Evolutionary conservation across 2,113 vertebrate genomes (phyloP).

Genomic region (Hippocampus mohnikei): DNA sequence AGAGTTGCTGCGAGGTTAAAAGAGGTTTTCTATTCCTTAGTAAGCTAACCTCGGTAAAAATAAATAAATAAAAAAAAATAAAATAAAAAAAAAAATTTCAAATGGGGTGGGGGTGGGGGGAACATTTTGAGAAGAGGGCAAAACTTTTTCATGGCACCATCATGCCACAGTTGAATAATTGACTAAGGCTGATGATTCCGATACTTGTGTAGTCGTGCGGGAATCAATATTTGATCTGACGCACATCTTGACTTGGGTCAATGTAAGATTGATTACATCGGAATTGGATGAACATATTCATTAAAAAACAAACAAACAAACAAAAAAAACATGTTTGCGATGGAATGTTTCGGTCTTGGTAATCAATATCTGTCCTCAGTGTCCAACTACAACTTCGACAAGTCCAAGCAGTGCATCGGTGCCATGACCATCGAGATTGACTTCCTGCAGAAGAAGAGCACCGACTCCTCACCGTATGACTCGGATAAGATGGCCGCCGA

Average conservation of each 20-base stretch:
- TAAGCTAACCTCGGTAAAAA: too few species aligned
- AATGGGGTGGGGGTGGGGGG: too few species aligned
- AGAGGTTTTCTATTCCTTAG: too few species aligned
- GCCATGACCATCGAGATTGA: conserved; percentile 96
- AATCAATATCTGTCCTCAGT: conserved; percentile 66
- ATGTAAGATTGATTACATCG: not conserved
- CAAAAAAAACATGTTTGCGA: too few species aligned
- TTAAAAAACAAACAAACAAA: too few species aligned
- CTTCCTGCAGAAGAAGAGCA: conserved; percentile 95
- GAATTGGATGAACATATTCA: not conserved
- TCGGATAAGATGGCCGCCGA: conserved; percentile 96
- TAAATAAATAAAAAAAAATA: too few species aligned
- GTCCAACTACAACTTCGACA: conserved; percentile 88
- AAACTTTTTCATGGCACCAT: too few species aligned
- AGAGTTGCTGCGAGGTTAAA: too few species aligned
- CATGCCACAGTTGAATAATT: too few species aligned
- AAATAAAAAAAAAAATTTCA: too few species aligned
- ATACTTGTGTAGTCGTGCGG: not conserved
- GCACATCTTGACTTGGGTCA: not conserved
- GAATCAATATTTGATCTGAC: too few species aligned
- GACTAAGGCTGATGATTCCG: not conserved
- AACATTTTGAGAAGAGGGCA: too few species aligned
- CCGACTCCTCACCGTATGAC: conserved; percentile 92
- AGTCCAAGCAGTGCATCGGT: conserved; percentile 93
- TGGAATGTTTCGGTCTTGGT: not conserved